A percentile compares a stretch with the other conserved stretches of the same genome.
These are phyloP conservation scores for Coelogynopora nodosa DNA, from an alignment of 2,888 invertebrate genomes.

Conservation along the genomic window DNA sequence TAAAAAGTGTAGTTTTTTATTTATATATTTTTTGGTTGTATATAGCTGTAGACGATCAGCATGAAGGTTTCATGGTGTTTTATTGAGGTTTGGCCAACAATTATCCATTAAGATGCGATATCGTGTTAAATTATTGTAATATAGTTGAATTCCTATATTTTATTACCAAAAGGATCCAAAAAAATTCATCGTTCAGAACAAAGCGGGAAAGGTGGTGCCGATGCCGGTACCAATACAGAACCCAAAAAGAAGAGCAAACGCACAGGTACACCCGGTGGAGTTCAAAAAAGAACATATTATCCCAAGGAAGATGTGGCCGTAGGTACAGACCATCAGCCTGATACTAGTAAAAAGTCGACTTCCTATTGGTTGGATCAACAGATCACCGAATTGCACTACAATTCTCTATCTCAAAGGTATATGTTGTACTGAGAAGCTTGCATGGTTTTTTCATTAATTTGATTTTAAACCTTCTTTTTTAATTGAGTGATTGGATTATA, in stretches of 20 bases:
- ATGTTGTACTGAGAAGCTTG: too few relatives aligned
- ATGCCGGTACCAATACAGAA: too few relatives aligned
- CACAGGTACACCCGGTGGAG: neutral
- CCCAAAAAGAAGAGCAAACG: neutral
- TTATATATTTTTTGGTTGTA: neutral
- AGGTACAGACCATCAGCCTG: neutral
- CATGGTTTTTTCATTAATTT: too few relatives aligned
- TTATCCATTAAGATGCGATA: neutral
- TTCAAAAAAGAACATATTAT: neutral
- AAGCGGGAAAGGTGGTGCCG: neutral
- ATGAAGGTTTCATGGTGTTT: neutral
- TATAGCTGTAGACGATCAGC: too few relatives aligned
- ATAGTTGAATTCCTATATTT: neutral
- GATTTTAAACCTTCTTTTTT: too few relatives aligned
- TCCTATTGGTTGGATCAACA: neutral
- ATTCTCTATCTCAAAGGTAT: too few relatives aligned
- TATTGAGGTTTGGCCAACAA: neutral
- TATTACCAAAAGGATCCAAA: neutral
- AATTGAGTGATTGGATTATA: too few relatives aligned
- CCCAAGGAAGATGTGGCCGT: neutral
- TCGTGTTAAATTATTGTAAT: neutral
- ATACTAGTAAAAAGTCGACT: neutral
- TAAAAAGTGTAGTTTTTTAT: neutral
- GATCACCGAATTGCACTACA: neutral
- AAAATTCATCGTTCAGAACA: neutral